These are phyloP conservation scores for Apamea monoglypha DNA, from an alignment of 2,888 invertebrate species.

Conservation along the genomic window DNA sequence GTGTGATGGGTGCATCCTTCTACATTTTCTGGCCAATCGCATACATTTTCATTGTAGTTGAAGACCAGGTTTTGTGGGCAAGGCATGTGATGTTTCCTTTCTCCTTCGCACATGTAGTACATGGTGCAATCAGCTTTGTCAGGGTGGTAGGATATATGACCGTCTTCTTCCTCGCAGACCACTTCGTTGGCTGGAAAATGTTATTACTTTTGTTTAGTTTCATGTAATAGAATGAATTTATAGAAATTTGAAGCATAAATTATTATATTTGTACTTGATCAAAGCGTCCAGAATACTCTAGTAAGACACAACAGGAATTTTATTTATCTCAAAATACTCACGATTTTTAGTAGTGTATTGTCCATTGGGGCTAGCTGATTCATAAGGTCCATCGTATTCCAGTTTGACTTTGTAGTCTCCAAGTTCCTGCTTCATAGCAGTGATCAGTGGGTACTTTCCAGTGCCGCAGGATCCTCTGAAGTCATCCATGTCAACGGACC, in stretches of 20 bases:
- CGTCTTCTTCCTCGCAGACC: conserved; percentile 97
- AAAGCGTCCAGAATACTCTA: not conserved
- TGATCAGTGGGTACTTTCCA: conserved; percentile 97
- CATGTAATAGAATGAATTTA: not conserved
- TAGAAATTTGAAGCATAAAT: not conserved
- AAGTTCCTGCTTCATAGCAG: conserved; percentile 96
- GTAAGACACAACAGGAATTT: not conserved
- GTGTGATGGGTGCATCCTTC: conserved; percentile 93
- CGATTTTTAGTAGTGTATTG: conserved; percentile 97
- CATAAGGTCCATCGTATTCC: conserved; percentile 96
- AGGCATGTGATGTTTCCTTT: conserved; percentile 98
- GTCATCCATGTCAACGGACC: conserved; percentile 99
- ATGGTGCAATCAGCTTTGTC: conserved; percentile 97
- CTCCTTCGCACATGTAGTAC: conserved; percentile 99
- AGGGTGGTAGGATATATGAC: conserved; percentile 98
- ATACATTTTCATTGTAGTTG: conserved; percentile 97
- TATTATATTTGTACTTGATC: not conserved
- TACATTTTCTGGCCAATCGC: conserved; percentile 99
- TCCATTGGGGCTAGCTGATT: conserved; percentile 92
- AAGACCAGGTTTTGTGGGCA: conserved; percentile 98
- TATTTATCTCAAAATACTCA: conserved; percentile 89
- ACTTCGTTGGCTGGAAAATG: conserved; percentile 95
- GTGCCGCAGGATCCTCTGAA: conserved; percentile 97
- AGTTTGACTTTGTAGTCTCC: conserved; percentile 95
- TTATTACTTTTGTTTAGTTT: not conserved